Percentiles rank a stretch among this genome's conserved stretches.
phyloP scores from a whole-genome alignment of 1,140 invertebrate species.

The Agrilus planipennis region DNA sequence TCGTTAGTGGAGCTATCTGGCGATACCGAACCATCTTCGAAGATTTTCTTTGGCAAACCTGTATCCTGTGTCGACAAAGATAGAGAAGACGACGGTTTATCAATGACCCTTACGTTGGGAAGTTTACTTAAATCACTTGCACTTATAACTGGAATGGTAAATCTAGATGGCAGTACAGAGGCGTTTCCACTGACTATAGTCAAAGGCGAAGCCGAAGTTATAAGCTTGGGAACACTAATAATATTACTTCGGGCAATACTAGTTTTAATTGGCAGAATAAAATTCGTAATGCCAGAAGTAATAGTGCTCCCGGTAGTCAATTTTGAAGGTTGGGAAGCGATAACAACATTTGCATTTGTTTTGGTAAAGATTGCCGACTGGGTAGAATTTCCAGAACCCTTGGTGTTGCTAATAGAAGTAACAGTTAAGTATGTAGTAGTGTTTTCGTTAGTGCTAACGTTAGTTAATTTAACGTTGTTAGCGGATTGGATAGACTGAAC shows the following conservation, averaged over 20 bases:
- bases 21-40: constrained; percentile 47
- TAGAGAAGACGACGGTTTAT: constrained; percentile 41
- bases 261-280: constrained; percentile 24
- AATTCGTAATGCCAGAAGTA: constrained; percentile 20
- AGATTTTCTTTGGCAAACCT: constrained; percentile 46
- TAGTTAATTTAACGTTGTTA: no score
- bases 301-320: constrained; percentile 10
- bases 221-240: constrained; percentile 24
- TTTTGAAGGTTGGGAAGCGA: no score
- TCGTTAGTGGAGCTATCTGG: constrained; percentile 40
- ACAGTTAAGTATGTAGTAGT: no score
- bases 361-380: not conserved
- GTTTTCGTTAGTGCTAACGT: no score
- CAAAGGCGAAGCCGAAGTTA: constrained; percentile 22
- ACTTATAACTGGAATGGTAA: constrained; percentile 31
- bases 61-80: constrained; percentile 42
- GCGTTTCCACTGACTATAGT: constrained; percentile 30
- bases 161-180: constrained; percentile 18
- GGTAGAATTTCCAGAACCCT: not conserved
- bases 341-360: no score
- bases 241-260: constrained; percentile 22
- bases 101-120: constrained; percentile 32
- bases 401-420: not conserved
- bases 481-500: no score
- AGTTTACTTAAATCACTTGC: constrained; percentile 30